These are phyloP conservation scores for Pyrocoelia pectoralis DNA, from an alignment of 2,888 invertebrate species.

Conservation along the genomic window DNA sequence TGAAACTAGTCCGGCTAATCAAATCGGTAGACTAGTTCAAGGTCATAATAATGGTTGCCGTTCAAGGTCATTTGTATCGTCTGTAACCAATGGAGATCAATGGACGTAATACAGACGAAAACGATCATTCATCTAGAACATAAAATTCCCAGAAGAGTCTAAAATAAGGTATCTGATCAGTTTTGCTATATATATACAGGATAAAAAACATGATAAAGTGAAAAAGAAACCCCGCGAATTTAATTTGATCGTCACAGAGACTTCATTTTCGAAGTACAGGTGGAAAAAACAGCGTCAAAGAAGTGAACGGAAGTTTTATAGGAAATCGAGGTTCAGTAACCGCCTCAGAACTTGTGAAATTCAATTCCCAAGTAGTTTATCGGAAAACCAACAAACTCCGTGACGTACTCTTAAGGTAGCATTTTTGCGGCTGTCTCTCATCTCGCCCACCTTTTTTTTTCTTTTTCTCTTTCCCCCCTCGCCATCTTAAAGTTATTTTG, in stretches of 20 bases:
- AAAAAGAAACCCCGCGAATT: constrained; percentile 1
- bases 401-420: constrained; percentile 21
- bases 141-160: background rate
- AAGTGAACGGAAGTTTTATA: constrained; percentile 36
- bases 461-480: background rate
- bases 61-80: no score
- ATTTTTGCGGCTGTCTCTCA: constrained; percentile 29
- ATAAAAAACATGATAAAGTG: background rate
- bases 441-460: background rate
- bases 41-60: no score
- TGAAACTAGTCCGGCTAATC: no score
- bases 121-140: no score
- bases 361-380: constrained; percentile 36
- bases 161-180: background rate
- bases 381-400: constrained; percentile 33
- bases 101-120: no score
- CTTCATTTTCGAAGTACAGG: constrained; percentile 33
- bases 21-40: no score
- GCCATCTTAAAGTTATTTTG: constrained; percentile 21
- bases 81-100: no score
- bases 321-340: constrained; percentile 36
- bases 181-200: background rate
- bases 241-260: constrained; percentile 23
- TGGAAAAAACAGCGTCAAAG: constrained; percentile 33
- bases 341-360: constrained; percentile 36